Conservation (phyloP, 2,888 invertebrate species). For the Empis livida region DNA sequence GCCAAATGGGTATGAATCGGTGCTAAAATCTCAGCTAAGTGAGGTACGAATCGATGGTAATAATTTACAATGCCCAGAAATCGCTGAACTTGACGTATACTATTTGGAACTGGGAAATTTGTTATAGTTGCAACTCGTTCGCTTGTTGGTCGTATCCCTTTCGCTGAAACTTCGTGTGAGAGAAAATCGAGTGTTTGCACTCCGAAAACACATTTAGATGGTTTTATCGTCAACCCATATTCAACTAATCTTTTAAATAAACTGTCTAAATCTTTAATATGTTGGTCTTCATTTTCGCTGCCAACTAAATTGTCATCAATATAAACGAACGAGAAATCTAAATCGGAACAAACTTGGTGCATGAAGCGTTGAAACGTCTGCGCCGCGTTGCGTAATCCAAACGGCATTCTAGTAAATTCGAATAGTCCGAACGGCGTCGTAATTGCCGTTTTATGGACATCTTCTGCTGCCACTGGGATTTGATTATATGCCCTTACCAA, state of each 20-base stretch:
- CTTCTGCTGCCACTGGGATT: background rate
- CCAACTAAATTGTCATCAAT: background rate
- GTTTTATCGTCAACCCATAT: background rate
- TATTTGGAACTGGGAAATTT: background rate
- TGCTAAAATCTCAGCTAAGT: background rate
- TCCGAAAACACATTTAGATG: background rate
- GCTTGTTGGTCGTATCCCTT: background rate
- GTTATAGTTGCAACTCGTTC: background rate
- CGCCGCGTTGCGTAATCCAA: background rate
- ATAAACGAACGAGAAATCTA: background rate
- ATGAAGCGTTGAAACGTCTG: background rate
- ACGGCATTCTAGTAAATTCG: background rate
- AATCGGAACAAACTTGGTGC: background rate
- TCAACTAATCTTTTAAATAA: background rate
- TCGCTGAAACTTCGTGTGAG: background rate
- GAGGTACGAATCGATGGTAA: constrained; percentile 3
- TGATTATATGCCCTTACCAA: background rate
- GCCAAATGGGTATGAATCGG: background rate
- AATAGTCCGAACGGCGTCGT: background rate
- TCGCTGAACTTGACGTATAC: background rate
- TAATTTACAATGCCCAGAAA: constrained; percentile 5
- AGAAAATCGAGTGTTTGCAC: background rate
- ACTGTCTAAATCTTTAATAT: background rate
- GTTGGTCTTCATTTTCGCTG: background rate
- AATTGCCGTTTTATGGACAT: background rate